These are phyloP conservation scores for Dioctria rufipes DNA, from an alignment of 2,888 invertebrate genomes.

Conservation along the genomic window DNA sequence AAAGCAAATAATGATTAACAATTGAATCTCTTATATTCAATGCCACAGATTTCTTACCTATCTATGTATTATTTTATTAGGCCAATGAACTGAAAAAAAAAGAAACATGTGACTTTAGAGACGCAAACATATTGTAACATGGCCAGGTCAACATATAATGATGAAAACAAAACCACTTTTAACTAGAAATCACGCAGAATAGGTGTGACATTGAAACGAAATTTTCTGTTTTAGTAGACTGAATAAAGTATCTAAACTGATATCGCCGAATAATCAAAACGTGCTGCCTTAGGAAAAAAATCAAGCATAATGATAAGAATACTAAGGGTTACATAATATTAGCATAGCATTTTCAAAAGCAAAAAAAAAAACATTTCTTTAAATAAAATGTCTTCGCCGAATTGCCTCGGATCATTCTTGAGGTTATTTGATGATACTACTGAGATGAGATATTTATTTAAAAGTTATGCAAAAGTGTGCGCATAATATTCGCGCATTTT, in stretches of 20 bases:
- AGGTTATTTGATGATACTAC: too few species aligned
- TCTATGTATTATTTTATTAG: neutral
- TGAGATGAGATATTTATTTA: neutral
- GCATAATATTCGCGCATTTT: too few species aligned
- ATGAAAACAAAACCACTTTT: constrained; percentile 26
- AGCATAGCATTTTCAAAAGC: neutral
- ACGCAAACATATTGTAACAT: neutral
- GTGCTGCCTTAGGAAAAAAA: constrained; percentile 22
- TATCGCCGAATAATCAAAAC: constrained; percentile 43
- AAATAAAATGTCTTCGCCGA: neutral
- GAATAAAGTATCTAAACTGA: neutral
- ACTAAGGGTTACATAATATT: constrained; percentile 13
- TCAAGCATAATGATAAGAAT: neutral
- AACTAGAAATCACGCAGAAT: constrained; percentile 29
- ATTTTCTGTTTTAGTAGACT: neutral
- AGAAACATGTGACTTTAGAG: neutral
- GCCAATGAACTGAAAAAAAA: constrained; percentile 16
- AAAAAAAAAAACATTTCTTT: too few species aligned
- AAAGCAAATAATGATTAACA: too few species aligned
- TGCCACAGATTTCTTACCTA: too few species aligned
- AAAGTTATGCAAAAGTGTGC: neutral
- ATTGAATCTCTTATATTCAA: too few species aligned
- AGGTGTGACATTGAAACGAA: constrained; percentile 39
- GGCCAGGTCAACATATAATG: neutral
- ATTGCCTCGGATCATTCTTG: neutral